phyloP scores from a whole-genome alignment of 2,797 vertebrate species.

The Parotocinclus haroldoi region DNA sequence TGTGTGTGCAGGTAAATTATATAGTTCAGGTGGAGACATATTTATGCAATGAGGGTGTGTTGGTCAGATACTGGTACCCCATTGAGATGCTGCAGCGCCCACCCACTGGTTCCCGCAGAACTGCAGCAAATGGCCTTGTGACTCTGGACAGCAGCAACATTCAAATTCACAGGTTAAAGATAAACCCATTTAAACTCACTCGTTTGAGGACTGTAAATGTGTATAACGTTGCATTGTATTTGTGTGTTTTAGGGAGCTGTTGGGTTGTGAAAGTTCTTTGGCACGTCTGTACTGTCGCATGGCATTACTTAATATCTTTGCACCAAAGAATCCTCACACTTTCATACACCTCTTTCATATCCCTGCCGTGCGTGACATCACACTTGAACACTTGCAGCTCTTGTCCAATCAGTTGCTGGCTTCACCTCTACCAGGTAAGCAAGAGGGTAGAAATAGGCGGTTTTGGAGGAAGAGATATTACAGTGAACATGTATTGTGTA shows the following conservation, averaged over 20 bases:
- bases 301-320: slow-evolving; percentile 96
- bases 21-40: slow-evolving; percentile 97
- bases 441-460: too few species aligned
- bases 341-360: slow-evolving; percentile 97
- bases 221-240: slow-evolving; percentile 9
- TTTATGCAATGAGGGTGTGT: slow-evolving; percentile 91
- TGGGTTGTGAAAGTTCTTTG: slow-evolving; percentile 89
- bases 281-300: slow-evolving; percentile 92
- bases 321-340: slow-evolving; percentile 91
- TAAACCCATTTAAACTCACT: not conserved
- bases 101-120: slow-evolving; percentile 89
- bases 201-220: too few species aligned
- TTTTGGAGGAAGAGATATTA: too few species aligned
- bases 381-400: slow-evolving; percentile 93
- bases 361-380: slow-evolving; percentile 92
- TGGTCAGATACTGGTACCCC: slow-evolving; percentile 98
- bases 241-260: slow-evolving; percentile 79
- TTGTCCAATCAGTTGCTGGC: slow-evolving; percentile 94
- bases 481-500: too few species aligned
- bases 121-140: slow-evolving; percentile 92
- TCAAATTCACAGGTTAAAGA: slow-evolving; percentile 89
- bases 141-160: slow-evolving; percentile 96
- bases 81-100: slow-evolving; percentile 97
- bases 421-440: slow-evolving; percentile 88
- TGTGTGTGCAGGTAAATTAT: slow-evolving; percentile 82